These are phyloP conservation scores for Bufotes viridis DNA, from an alignment of 2,797 vertebrate species.

Conservation along the genomic window DNA sequence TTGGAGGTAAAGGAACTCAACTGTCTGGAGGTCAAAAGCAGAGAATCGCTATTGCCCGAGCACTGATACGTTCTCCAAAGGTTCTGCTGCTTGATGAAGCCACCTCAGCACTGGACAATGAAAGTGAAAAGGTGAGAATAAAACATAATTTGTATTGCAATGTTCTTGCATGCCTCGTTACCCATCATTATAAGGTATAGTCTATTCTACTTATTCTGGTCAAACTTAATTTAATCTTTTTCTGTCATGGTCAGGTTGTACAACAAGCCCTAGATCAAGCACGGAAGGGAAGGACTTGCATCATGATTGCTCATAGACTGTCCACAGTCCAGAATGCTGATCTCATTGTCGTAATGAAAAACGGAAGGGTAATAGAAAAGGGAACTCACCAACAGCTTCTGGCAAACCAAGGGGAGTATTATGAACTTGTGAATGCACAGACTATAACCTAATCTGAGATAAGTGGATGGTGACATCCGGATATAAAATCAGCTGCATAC, in stretches of 20 bases:
- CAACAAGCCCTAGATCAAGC: conserved; percentile 42
- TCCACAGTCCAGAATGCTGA: conserved; percentile 45
- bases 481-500: background rate
- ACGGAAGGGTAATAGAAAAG: conserved; percentile 65
- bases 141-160: background rate
- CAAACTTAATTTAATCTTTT: background rate
- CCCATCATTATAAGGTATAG: background rate
- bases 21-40: conserved; percentile 80
- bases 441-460: conserved; percentile 62
- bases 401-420: conserved; percentile 70
- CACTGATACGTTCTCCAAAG: conserved; percentile 75
- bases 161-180: background rate
- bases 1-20: conserved; percentile 76
- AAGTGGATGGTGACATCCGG: background rate
- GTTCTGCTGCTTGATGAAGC: conserved; percentile 76
- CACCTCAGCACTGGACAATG: conserved; percentile 78
- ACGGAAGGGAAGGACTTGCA: conserved; percentile 50
- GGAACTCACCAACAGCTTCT: conserved; percentile 70
- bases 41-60: conserved; percentile 77
- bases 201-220: background rate
- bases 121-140: conserved; percentile 74
- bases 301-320: background rate
- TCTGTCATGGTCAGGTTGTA: conserved; percentile 45
- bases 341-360: conserved; percentile 58
- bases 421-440: conserved; percentile 74